phyloP scores from a whole-genome alignment of 2,113 vertebrate genomes.

The Poeciliopsis prolifica region DNA sequence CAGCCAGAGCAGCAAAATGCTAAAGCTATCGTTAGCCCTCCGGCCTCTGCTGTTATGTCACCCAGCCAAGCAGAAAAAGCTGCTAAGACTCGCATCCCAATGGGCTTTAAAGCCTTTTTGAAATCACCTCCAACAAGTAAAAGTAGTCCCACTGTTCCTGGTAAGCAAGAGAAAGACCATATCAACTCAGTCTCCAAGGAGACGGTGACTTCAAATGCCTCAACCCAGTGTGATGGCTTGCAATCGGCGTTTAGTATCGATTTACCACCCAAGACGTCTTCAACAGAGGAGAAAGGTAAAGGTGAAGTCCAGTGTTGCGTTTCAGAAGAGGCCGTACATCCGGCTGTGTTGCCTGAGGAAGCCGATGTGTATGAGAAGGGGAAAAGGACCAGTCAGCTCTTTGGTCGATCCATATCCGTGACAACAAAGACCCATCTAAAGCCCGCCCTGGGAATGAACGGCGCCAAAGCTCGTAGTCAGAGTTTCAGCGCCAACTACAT shows the following conservation, averaged over 20 bases:
- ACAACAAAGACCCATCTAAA: constrained; percentile 86
- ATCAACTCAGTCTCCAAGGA: constrained; percentile 88
- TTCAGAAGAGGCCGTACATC: constrained; percentile 50
- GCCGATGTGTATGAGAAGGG: constrained; percentile 58
- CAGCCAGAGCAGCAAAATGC: constrained; percentile 67
- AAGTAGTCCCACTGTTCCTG: constrained; percentile 83
- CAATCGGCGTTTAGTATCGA: constrained; percentile 39
- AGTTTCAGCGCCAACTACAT: constrained; percentile 87
- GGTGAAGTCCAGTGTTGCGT: constrained; percentile 59
- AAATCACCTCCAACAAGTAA: constrained; percentile 85
- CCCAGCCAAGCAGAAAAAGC: constrained; percentile 79
- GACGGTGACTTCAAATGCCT: constrained; percentile 65
- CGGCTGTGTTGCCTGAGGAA: constrained; percentile 46
- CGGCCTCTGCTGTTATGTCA: constrained; percentile 47
- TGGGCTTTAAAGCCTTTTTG: constrained; percentile 86
- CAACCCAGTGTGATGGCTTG: constrained; percentile 51
- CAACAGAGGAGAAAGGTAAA: constrained; percentile 63
- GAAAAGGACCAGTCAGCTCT: constrained; percentile 80
- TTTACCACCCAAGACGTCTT: constrained; percentile 42
- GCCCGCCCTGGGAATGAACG: constrained; percentile 92
- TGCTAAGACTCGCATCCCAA: constrained; percentile 83
- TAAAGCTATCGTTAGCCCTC: constrained; percentile 65
- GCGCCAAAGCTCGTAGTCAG: constrained; percentile 93
- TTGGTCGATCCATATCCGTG: constrained; percentile 86
- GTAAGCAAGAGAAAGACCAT: constrained; percentile 91